Percentiles rank a stretch among this genome's conserved stretches.
phyloP scores from a whole-genome alignment of 2,113 vertebrate species.

The Hippocampus comes region DNA sequence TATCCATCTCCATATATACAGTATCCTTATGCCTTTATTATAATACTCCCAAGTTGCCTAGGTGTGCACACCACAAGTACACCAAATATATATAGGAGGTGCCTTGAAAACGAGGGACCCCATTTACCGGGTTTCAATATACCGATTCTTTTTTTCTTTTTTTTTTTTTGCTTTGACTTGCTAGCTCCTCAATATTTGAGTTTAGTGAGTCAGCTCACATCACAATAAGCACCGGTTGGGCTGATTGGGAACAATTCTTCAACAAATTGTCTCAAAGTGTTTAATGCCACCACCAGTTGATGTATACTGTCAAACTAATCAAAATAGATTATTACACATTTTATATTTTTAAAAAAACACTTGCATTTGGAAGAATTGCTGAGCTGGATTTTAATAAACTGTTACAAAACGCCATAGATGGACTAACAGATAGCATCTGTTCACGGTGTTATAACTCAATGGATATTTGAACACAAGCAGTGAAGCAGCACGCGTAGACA shows the following conservation, averaged over 20 bases:
- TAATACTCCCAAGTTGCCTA: too few relatives aligned
- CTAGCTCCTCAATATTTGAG: neutral
- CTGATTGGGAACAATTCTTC: neutral
- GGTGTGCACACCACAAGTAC: neutral
- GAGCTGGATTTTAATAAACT: too few relatives aligned
- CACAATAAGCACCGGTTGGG: neutral
- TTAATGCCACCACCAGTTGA: neutral
- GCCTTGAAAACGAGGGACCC: neutral
- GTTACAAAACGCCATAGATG: too few relatives aligned
- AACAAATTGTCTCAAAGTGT: neutral
- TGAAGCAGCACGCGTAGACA: neutral
- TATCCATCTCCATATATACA: neutral
- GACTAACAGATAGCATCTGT: neutral
- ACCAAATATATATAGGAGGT: neutral
- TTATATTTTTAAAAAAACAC: neutral
- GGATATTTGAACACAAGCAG: neutral
- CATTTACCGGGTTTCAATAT: neutral
- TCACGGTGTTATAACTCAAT: neutral
- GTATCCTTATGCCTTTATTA: too few relatives aligned
- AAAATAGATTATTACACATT: neutral
- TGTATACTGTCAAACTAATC: neutral
- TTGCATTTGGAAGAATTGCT: too few relatives aligned
- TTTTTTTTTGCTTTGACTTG: too few relatives aligned
- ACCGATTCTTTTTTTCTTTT: neutral
- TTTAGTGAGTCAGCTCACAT: neutral